Conservation (phyloP, 2,888 invertebrate genomes). For the Oligia latruncula region DNA sequence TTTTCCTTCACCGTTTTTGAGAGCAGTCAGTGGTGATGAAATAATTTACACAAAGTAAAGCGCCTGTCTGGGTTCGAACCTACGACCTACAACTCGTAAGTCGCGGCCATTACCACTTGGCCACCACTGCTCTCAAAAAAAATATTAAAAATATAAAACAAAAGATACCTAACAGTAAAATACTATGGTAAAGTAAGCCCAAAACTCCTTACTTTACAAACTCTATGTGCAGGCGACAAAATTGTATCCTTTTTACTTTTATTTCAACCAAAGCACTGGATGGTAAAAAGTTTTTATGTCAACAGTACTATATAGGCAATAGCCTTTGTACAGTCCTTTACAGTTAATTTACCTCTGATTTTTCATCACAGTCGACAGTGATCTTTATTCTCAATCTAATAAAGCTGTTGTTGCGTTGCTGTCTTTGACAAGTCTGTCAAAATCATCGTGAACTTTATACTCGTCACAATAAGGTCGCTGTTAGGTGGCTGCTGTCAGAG, state of each 20-base stretch:
- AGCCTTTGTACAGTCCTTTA: not conserved
- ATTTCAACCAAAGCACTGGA: constrained; percentile 31
- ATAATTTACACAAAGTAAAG: too few relatives aligned
- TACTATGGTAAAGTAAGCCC: constrained; percentile 1
- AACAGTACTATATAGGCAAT: constrained; percentile 13
- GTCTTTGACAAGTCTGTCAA: not conserved
- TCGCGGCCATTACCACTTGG: too few relatives aligned
- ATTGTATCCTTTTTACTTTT: constrained; percentile 53
- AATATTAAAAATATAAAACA: too few relatives aligned
- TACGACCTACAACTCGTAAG: too few relatives aligned
- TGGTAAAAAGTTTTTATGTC: constrained; percentile 50
- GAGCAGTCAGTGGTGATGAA: too few relatives aligned
- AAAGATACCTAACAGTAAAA: constrained; percentile 24
- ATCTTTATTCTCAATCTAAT: not conserved
- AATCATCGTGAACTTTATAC: not conserved
- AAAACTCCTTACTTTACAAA: constrained; percentile 37
- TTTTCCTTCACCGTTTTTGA: too few relatives aligned
- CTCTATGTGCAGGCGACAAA: constrained; percentile 43
- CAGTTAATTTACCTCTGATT: not conserved
- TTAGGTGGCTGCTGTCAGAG: not conserved
- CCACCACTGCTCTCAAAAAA: too few relatives aligned
- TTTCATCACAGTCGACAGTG: not conserved
- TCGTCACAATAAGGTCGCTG: not conserved
- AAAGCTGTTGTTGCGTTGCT: not conserved
- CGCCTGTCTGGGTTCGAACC: too few relatives aligned